A percentile compares a stretch with the other conserved stretches of the same genome.
Evolutionary conservation across 2,113 vertebrate species (phyloP).

Genomic region (Etia nguti): DNA sequence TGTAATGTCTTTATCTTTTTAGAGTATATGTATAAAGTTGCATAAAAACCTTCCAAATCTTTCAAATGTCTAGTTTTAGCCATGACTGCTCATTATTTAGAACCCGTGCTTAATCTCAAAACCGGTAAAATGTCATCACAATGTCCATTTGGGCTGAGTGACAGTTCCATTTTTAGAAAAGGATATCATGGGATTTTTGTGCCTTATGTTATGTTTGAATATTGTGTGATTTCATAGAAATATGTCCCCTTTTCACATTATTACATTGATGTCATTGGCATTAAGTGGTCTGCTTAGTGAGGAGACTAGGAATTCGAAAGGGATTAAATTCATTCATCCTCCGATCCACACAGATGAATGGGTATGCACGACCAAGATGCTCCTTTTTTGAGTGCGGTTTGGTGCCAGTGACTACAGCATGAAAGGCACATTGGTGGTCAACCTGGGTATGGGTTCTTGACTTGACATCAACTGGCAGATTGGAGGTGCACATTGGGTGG

Average conservation of each 20-base stretch:
- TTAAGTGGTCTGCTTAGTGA: conserved; percentile 66
- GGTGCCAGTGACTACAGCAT: background rate
- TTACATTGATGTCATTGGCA: conserved; percentile 53
- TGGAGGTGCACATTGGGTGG: conserved; percentile 29
- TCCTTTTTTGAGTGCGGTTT: background rate
- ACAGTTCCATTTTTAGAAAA: conserved; percentile 26
- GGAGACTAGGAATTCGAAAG: conserved; percentile 38
- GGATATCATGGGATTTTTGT: conserved; percentile 22
- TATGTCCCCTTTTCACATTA: conserved; percentile 38
- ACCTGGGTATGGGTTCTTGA: conserved; percentile 2
- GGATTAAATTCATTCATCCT: conserved; percentile 64
- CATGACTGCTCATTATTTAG: background rate
- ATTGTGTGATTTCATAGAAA: conserved; percentile 47
- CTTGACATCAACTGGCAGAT: conserved; percentile 4
- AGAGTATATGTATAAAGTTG: background rate
- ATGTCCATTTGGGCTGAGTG: conserved; percentile 24
- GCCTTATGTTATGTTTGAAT: conserved; percentile 42
- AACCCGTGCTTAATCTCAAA: background rate
- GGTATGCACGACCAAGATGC: background rate
- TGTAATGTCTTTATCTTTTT: background rate
- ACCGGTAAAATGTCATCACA: background rate
- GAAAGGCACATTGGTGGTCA: background rate
- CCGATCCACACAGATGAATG: conserved; percentile 44
- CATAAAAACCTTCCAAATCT: fast-evolving
- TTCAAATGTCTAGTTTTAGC: background rate